Base-by-base conservation (phyloP, 2,113 vertebrate genomes). In the Channa argus region DNA sequence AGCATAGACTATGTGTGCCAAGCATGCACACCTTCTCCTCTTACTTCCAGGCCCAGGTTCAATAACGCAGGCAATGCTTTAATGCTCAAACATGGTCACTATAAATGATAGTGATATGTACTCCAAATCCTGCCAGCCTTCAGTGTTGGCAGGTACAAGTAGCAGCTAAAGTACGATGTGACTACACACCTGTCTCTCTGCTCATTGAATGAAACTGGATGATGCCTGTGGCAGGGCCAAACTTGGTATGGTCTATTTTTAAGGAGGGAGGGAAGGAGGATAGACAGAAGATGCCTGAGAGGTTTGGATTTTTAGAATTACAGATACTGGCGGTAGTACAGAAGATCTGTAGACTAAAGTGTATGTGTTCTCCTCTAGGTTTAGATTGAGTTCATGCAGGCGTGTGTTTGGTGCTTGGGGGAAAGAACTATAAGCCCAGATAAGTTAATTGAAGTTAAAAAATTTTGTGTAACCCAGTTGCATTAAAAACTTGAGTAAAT, bases 191-290 rank as follows among this genome's bases (percentile, higher is more conserved):
- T 84, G 86, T 82, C 71, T 13, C 44, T 52, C 63, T 77, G 80
- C 74, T 76, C 83, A 61, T 11, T 74, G 74, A 85, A 72, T 84
- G 65, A 86, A 86, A 84, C 67, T 63, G 52, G 88, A 85, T 67
- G 72, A 79, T 65, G 47, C 60, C 41, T 33, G 67, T 54, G 60
- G 47, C 12, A 64, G 11, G 15, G 46, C 88, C 83, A 87, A 86
- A 86, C 70, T 79, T 87, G 72, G 86, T 77, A 41, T 59, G 46
- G 59, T 86, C 85, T 91, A 92, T 92, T 90, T 92, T 83, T 72
- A 71, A 60, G 13, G 11, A 49, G 49, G 56, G 81, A 77, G 37
- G 49, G 79, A 45, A 9, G 0, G 38, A 63, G 24, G 33, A 72
- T 49, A 13, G 47, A 52, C n/a, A 73, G 38, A 15, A 14, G 58